Evolutionary conservation across 2,113 vertebrate species (phyloP).

Genomic region (Phocoena phocoena): DNA sequence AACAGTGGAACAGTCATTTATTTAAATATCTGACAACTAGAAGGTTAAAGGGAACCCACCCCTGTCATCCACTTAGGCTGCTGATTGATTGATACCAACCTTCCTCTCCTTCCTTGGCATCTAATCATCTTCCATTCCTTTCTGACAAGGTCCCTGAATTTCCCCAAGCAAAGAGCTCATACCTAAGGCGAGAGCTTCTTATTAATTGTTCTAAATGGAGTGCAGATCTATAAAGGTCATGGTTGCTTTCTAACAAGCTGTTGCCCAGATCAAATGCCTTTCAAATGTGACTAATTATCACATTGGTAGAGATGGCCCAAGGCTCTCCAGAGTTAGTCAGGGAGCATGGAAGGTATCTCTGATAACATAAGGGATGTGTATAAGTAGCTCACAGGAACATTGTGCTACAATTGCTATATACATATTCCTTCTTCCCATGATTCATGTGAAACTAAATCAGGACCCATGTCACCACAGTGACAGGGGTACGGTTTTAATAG

Average conservation of each 20-base stretch:
- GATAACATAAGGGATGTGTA: not conserved
- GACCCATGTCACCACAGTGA: not conserved
- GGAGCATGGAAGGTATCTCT: not conserved
- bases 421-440: not conserved
- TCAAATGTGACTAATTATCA: slow-evolving; percentile 59
- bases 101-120: not conserved
- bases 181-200: slow-evolving; percentile 19
- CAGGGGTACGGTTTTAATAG: not conserved
- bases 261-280: slow-evolving; percentile 46
- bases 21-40: slow-evolving; percentile 68
- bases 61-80: slow-evolving; percentile 24
- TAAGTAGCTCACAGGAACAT: not conserved
- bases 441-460: not conserved
- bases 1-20: slow-evolving; percentile 67
- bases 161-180: not conserved
- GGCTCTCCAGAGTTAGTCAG: not conserved
- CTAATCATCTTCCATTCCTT: not conserved
- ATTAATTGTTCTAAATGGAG: slow-evolving; percentile 66
- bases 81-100: slow-evolving; percentile 25
- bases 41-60: slow-evolving; percentile 52
- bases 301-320: not conserved
- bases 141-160: slow-evolving; percentile 26
- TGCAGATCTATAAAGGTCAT: slow-evolving; percentile 19
- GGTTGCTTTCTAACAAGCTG: slow-evolving; percentile 30
- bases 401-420: not conserved